Evolutionary conservation across 2,113 vertebrate species (phyloP).

Genomic region (Mohoua ochrocephala): DNA sequence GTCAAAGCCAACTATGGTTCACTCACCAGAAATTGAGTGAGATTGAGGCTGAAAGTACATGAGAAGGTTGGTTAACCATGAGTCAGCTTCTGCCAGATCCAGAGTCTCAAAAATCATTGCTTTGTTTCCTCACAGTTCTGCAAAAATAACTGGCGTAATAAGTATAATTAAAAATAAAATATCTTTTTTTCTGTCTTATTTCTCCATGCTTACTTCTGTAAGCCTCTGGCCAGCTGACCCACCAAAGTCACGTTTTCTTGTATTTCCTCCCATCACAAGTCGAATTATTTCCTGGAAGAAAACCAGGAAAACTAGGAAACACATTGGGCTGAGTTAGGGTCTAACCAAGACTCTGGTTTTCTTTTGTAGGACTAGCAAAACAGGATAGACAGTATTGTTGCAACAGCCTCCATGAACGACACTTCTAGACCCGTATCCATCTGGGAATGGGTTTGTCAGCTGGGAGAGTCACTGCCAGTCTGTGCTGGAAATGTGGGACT

Average conservation of each 20-base stretch:
- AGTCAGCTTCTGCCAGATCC: background rate
- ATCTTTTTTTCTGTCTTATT: background rate
- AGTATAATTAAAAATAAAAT: background rate
- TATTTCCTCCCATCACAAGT: background rate
- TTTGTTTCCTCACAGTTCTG: background rate
- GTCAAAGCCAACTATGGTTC: background rate
- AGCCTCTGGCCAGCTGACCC: background rate
- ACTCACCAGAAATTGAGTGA: background rate
- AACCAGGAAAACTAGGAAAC: background rate
- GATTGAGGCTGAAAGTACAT: background rate
- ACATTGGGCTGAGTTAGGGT: background rate
- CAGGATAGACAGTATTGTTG: background rate
- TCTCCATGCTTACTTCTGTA: background rate
- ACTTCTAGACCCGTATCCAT: background rate
- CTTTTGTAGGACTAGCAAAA: background rate
- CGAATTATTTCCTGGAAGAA: background rate
- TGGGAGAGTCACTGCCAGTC: background rate
- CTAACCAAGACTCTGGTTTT: background rate
- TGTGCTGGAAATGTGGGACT: background rate
- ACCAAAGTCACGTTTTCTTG: fast-evolving
- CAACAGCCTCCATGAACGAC: background rate
- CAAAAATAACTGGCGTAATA: background rate
- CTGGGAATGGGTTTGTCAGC: background rate
- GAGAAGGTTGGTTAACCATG: background rate
- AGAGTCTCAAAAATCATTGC: background rate